Percentiles rank a stretch among this genome's conserved stretches.
phyloP scores from a whole-genome alignment of 2,888 invertebrate genomes.

The Papilio demoleus region DNA sequence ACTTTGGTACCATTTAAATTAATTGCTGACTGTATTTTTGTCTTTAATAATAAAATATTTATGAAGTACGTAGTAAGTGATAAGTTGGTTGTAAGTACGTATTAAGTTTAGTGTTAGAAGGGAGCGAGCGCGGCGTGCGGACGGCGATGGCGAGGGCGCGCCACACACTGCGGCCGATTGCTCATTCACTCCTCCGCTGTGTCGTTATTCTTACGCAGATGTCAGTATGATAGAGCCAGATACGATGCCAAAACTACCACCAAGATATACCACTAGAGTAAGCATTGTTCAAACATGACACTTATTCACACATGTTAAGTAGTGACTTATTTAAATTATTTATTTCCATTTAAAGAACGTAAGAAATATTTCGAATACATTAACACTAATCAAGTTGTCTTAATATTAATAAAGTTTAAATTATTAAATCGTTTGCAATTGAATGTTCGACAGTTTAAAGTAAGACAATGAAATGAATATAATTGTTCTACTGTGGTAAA shows the following conservation, averaged over 20 bases:
- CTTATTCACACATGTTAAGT: slow-evolving; percentile 20
- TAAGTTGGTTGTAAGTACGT: slow-evolving; percentile 48
- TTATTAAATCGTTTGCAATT: background rate
- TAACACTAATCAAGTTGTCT: background rate
- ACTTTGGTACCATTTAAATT: background rate
- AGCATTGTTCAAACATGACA: slow-evolving; percentile 19
- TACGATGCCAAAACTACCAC: slow-evolving; percentile 54
- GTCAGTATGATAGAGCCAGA: slow-evolving; percentile 66
- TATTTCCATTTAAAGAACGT: background rate
- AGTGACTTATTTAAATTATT: background rate
- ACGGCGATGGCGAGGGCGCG: slow-evolving; percentile 63
- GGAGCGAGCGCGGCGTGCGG: slow-evolving; percentile 58
- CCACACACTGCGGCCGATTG: slow-evolving; percentile 78
- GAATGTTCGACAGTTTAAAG: background rate
- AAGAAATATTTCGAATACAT: background rate
- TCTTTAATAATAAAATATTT: background rate
- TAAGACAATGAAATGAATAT: slow-evolving; percentile 35
- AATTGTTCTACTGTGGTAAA: slow-evolving; percentile 29
- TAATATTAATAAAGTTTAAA: background rate
- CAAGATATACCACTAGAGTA: slow-evolving; percentile 27
- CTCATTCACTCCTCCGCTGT: slow-evolving; percentile 73
- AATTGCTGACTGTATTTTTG: background rate
- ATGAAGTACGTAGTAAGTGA: background rate
- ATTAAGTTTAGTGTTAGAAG: slow-evolving; percentile 64
- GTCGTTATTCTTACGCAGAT: slow-evolving; percentile 81